Evolutionary conservation across 2,888 invertebrate genomes (phyloP), one percentile per base, ranked within the genome.

Genomic region (Stratiomys singularior): DNA sequence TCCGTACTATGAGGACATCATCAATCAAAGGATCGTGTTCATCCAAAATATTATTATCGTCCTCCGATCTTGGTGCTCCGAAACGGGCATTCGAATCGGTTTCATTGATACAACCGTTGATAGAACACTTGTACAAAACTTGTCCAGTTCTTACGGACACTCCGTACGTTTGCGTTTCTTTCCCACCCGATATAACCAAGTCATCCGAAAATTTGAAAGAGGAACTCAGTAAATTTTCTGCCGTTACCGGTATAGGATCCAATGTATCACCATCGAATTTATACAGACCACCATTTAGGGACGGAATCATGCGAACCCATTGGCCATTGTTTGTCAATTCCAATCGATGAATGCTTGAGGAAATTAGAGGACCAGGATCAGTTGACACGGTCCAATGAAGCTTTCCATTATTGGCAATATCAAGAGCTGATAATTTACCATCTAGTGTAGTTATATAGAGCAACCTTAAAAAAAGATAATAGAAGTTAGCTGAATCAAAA

Each of bases 361-460:
- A 94, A 44, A 98, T 89, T 81, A 98, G 89, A 0, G 95, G 92
- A 23, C 91, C 90, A 15, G 91, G 89, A 76, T 93, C 93, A 25
- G 96, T 95, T 78, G 93, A 89, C 76, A 96, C 84, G 81, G 92
- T 91, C 98, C 98, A 98, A 76, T 91, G 88, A 81, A 93, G 87
- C 78, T 89, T 87, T 1, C 96, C 93, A 80, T 91, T 91, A 80
- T 89, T 87, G 21, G 90, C 88, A 13, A 93, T 90, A 84, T 96
- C 93, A 81, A 98, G 88, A 2, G 96, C 95, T 27, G 95, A 93
- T 76, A 98, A 84, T 82, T 91, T 91, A 13, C 98, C 98, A 90
- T 98, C 97, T 80, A 98, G 88, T 1, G 97, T 97, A 83, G 96
- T 96, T 52, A 98, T 93, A 83, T 96, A 90, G 77, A 96, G 88